Evolutionary conservation across 2,888 invertebrate genomes (phyloP).

Genomic region (Nephrotoma guestfalica): DNA sequence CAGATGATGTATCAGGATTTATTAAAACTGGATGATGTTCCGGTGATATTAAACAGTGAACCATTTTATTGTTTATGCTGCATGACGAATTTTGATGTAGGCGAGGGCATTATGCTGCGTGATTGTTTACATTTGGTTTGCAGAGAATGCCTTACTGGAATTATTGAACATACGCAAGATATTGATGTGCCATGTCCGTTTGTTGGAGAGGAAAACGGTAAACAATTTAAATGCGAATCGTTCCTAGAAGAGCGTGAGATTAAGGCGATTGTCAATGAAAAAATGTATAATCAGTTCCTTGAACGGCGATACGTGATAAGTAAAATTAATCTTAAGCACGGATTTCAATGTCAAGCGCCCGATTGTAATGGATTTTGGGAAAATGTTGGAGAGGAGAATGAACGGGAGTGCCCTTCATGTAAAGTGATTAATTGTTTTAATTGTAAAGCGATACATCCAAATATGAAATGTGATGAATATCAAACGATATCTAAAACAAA

Average conservation of each 20-base stretch:
- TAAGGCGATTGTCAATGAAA: background rate
- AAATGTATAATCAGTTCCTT: background rate
- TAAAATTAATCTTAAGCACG: constrained; percentile 60
- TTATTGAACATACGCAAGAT: background rate
- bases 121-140: constrained; percentile 7
- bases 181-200: background rate
- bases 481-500: background rate
- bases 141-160: background rate
- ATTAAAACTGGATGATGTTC: background rate
- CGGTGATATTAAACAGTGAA: background rate
- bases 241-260: constrained; percentile 1
- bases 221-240: background rate
- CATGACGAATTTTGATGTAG: background rate
- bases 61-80: constrained; percentile 1
- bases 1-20: background rate
- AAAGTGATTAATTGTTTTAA: constrained; percentile 63
- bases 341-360: constrained; percentile 79
- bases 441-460: constrained; percentile 39
- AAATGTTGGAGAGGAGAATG: constrained; percentile 70
- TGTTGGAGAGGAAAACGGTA: background rate
- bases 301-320: constrained; percentile 36
- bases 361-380: constrained; percentile 83
- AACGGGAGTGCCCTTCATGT: constrained; percentile 74
- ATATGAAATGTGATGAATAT: background rate
- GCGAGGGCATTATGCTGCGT: constrained; percentile 1